Base-by-base conservation (phyloP, 2,888 invertebrate genomes). In the Pediacus dermestoides region DNA sequence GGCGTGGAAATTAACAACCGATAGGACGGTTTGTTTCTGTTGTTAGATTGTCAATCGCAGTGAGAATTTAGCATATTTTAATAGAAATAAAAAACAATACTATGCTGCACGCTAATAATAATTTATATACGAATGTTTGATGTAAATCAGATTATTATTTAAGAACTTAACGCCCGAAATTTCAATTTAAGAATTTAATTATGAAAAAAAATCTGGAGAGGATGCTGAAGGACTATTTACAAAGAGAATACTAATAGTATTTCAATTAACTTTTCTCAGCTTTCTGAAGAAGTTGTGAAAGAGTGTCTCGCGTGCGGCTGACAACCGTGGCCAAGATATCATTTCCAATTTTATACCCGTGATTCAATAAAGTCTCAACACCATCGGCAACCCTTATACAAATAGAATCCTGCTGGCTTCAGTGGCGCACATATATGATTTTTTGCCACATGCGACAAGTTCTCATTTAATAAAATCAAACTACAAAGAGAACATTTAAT, bases 351-450 rank as follows among this genome's bases (percentile, higher is more conserved):
- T 65, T 63, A 64, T 63, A 57, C 53, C 60, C 61, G 56, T 60
- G 58, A 64, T 64, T 63, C 64, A 64, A 64, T 65, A 64, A 62
- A 63, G 63, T 65, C 64, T 64, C 64, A 60, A 65, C 63, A 63
- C 63, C 63, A 64, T 65, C 62, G 61, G 63, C 58, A 64, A 65
- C 64, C 65, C 64, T 64, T 64, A 57, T 62, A 61, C 57, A 59
- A 49, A 27, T 28, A 14, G 15, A 35, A 30, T 35, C 33, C 25
- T 34, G 15, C 23, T 6, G n/a, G n/a, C n/a, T n/a, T n/a, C 39
- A 41, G 43, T 36, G 35, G 37, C n/a, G n/a, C n/a, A n/a, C n/a
- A n/a, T n/a, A n/a, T n/a, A n/a, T n/a, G n/a, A n/a, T n/a, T n/a
- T n/a, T n/a, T n/a, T n/a, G n/a, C n/a, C n/a, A n/a, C n/a, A n/a